phyloP scores from a whole-genome alignment of 2,797 vertebrate species.

The Sparidentex hasta region DNA sequence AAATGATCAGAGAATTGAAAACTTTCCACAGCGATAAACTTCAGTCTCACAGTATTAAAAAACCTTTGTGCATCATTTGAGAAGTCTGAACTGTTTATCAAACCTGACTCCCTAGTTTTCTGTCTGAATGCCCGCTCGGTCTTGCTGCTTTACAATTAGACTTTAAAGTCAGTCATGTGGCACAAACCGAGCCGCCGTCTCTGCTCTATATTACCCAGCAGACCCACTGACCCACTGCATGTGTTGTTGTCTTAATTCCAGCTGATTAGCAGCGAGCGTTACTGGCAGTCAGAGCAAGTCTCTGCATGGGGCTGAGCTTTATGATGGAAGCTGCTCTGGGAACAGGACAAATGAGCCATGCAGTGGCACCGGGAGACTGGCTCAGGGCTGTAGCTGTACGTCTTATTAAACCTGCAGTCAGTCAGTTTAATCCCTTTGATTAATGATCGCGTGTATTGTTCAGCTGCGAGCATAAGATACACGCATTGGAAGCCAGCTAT shows the following conservation, averaged over 20 bases:
- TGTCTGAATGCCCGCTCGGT: not conserved
- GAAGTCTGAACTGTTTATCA: constrained; percentile 3
- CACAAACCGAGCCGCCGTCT: constrained; percentile 12
- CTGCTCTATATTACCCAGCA: constrained; percentile 27
- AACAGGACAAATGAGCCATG: constrained; percentile 78
- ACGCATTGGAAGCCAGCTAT: constrained; percentile 4
- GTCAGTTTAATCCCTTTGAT: constrained; percentile 69
- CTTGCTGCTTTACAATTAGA: constrained; percentile 17
- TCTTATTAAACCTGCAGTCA: constrained; percentile 72
- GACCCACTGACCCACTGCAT: constrained; percentile 46
- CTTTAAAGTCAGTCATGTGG: constrained; percentile 26
- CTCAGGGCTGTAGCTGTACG: constrained; percentile 57
- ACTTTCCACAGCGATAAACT: not conserved
- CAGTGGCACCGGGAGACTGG: constrained; percentile 62
- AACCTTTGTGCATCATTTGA: not conserved
- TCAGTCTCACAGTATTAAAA: not conserved
- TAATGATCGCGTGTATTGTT: constrained; percentile 60
- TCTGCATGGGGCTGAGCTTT: constrained; percentile 75
- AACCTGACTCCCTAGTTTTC: not conserved
- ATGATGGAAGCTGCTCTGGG: constrained; percentile 72
- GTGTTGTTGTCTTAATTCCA: constrained; percentile 63
- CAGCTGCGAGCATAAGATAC: constrained; percentile 19
- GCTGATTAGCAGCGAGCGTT: constrained; percentile 64
- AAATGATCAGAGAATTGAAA: not conserved
- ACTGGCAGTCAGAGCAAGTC: constrained; percentile 69